Conservation (phyloP, 23 tunicate species). For the Trididemnum clinides region DNA sequence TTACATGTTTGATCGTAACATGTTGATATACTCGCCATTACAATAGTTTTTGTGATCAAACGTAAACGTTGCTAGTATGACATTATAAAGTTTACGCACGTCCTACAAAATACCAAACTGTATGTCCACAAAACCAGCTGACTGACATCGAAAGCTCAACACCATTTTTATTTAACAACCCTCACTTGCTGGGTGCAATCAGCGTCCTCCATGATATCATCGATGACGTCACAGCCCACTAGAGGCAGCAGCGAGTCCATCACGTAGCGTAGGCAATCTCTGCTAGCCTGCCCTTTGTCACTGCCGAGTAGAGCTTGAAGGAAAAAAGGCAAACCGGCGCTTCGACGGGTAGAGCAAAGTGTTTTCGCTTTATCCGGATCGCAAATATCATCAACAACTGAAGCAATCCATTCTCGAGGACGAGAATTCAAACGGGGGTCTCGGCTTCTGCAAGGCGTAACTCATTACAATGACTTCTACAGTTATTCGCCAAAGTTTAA, state of each 20-base stretch:
- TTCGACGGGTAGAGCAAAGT: conserved; percentile 68
- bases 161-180: too few species aligned
- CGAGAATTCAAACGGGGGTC: conserved; percentile 35
- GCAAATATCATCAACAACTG: conserved; percentile 32
- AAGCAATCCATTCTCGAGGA: conserved; percentile 51
- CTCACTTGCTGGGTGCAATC: conserved; percentile 14
- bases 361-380: conserved; percentile 34
- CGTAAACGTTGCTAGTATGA: too few species aligned
- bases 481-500: too few species aligned
- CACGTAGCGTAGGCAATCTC: conserved; percentile 52
- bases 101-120: too few species aligned
- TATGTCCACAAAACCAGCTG: too few species aligned
- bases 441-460: conserved; percentile 38
- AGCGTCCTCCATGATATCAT: neutral
- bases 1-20: too few species aligned
- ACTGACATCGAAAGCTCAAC: too few species aligned
- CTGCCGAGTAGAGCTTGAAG: conserved; percentile 75
- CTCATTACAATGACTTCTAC: too few species aligned
- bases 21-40: too few species aligned
- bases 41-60: too few species aligned
- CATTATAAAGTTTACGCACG: too few species aligned
- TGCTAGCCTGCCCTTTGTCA: conserved; percentile 31
- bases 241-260: conserved; percentile 51
- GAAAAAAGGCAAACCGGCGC: conserved; percentile 91
- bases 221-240: conserved; percentile 31